A percentile compares a stretch with the other conserved stretches of the same genome.
Conservation (phyloP, 2,888 invertebrate genomes). For the Apamea epomidion region DNA sequence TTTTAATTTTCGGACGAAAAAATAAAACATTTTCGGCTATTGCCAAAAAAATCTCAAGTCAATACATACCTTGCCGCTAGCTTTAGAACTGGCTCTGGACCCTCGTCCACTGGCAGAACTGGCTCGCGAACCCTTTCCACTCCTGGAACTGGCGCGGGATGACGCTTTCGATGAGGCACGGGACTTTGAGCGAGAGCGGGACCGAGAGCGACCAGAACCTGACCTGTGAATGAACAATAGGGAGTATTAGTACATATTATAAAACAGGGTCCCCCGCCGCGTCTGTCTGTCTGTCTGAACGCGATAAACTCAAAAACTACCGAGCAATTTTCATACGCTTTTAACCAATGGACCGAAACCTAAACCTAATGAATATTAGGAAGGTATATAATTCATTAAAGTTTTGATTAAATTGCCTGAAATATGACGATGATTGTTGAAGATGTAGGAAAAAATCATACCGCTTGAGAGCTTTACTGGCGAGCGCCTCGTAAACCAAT, state of each 20-base stretch:
- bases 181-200: constrained; percentile 78
- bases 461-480: not conserved
- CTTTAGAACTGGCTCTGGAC: constrained; percentile 81
- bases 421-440: not conserved
- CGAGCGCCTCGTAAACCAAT: too few species aligned
- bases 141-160: constrained; percentile 79
- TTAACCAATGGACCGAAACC: not conserved
- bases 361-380: too few species aligned
- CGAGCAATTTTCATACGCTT: not conserved
- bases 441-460: not conserved
- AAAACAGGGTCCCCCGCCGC: not conserved
- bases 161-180: constrained; percentile 77
- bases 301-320: not conserved
- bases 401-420: not conserved
- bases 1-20: not conserved
- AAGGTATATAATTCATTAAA: not conserved
- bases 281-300: not conserved
- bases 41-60: not conserved
- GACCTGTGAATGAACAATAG: constrained; percentile 46
- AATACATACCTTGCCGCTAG: constrained; percentile 78
- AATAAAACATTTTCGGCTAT: not conserved
- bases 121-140: constrained; percentile 71
- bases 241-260: not conserved
- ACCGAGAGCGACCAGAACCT: constrained; percentile 75
- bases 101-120: constrained; percentile 76